phyloP scores from a whole-genome alignment of 2,888 invertebrate species.

The Crematogaster levior region DNA sequence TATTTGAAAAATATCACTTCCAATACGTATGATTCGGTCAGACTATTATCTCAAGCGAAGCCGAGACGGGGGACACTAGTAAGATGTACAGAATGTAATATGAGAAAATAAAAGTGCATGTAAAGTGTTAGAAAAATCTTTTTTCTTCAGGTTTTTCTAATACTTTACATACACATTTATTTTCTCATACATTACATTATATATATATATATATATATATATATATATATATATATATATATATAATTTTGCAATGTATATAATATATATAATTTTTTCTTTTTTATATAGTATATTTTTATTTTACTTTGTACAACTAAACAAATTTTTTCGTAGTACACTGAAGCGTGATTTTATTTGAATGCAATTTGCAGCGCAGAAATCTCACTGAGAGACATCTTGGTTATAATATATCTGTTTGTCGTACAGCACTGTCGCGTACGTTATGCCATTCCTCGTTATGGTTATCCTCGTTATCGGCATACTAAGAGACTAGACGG shows the following conservation, averaged over 20 bases:
- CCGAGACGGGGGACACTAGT: too few relatives aligned
- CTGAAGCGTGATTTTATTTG: not conserved
- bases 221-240: too few relatives aligned
- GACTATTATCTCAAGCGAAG: too few relatives aligned
- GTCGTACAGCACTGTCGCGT: not conserved
- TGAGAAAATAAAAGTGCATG: not conserved
- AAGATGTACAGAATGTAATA: not conserved
- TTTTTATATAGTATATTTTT: not conserved
- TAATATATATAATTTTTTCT: too few relatives aligned
- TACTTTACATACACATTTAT: too few relatives aligned
- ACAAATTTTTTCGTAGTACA: not conserved
- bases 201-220: too few relatives aligned
- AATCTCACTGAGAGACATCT: not conserved
- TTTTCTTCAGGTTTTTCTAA: too few relatives aligned
- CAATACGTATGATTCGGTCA: too few relatives aligned
- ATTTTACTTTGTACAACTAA: not conserved
- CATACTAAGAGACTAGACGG: conserved; percentile 23
- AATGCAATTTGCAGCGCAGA: not conserved
- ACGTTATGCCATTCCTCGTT: conserved; percentile 8
- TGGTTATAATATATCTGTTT: not conserved
- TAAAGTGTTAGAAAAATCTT: too few relatives aligned
- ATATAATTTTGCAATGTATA: too few relatives aligned
- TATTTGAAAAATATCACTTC: too few relatives aligned
- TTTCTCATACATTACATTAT: too few relatives aligned
- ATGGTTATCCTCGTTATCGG: conserved; percentile 42